Evolutionary conservation across 2,113 vertebrate genomes (phyloP).

Genomic region (Lathamus discolor): DNA sequence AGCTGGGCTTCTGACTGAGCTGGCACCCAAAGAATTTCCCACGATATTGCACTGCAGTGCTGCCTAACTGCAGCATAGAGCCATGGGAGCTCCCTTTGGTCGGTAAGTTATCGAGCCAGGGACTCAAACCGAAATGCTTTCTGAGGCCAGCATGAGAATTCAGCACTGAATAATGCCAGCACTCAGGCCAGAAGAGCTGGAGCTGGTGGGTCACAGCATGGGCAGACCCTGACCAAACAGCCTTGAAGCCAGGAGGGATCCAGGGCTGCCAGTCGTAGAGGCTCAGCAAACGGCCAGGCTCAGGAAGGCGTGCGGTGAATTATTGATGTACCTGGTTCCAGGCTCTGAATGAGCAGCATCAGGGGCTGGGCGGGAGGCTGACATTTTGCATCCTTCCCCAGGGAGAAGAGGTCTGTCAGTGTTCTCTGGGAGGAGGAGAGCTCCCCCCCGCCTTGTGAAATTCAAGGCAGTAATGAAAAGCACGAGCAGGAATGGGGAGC

Average conservation of each 20-base stretch:
- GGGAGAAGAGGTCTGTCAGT: neutral
- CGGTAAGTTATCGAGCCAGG: neutral
- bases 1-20: neutral
- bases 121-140: neutral
- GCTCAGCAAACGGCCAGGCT: neutral
- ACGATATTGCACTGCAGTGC: neutral
- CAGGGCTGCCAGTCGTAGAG: neutral
- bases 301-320: conserved; percentile 35
- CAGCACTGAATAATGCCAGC: neutral
- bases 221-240: neutral
- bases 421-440: neutral
- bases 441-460: neutral
- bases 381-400: conserved; percentile 33
- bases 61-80: neutral
- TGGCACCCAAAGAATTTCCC: neutral
- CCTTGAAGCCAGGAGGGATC: neutral
- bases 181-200: neutral
- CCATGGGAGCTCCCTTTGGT: neutral
- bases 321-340: conserved; percentile 50
- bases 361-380: conserved; percentile 5
- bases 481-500: neutral
- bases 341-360: conserved; percentile 39
- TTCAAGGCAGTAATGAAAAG: conserved; percentile 4
- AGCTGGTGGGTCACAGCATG: fast-evolving
- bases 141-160: neutral